These are phyloP conservation scores for Drosophila subsilvestris DNA, from an alignment of 2,888 invertebrate species.

Conservation along the genomic window DNA sequence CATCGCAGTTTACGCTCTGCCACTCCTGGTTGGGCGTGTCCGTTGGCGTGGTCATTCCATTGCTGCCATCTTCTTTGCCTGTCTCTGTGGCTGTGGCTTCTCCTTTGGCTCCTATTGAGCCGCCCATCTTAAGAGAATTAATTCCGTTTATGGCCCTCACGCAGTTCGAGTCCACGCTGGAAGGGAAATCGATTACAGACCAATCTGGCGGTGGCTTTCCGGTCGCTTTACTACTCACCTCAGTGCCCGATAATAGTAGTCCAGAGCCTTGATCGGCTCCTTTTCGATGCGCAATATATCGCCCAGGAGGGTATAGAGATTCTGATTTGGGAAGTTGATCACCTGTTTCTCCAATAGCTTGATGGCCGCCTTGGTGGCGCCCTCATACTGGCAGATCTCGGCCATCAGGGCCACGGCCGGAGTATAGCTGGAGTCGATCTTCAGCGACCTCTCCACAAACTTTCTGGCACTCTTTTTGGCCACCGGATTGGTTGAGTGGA, in stretches of 20 bases:
- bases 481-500: constrained; percentile 86
- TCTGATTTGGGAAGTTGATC: constrained; percentile 76
- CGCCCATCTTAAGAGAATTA: constrained; percentile 57
- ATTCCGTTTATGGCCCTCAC: constrained; percentile 60
- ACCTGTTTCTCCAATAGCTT: constrained; percentile 88
- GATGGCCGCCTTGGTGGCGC: constrained; percentile 88
- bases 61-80: constrained; percentile 32
- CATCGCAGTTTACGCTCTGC: constrained; percentile 78
- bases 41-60: constrained; percentile 45
- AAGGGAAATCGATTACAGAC: neutral
- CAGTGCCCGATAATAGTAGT: constrained; percentile 82
- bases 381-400: constrained; percentile 88
- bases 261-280: constrained; percentile 81
- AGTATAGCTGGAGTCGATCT: constrained; percentile 88
- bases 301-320: constrained; percentile 81
- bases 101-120: neutral
- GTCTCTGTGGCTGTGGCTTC: constrained; percentile 11
- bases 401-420: constrained; percentile 90
- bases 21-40: constrained; percentile 77
- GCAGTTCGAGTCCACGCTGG: constrained; percentile 81
- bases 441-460: constrained; percentile 89
- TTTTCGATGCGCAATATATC: constrained; percentile 79
- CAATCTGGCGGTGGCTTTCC: neutral
- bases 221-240: constrained; percentile 56
- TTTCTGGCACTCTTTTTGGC: constrained; percentile 86